phyloP scores from a whole-genome alignment of 2,113 vertebrate genomes.

The Hydropotes inermis region DNA sequence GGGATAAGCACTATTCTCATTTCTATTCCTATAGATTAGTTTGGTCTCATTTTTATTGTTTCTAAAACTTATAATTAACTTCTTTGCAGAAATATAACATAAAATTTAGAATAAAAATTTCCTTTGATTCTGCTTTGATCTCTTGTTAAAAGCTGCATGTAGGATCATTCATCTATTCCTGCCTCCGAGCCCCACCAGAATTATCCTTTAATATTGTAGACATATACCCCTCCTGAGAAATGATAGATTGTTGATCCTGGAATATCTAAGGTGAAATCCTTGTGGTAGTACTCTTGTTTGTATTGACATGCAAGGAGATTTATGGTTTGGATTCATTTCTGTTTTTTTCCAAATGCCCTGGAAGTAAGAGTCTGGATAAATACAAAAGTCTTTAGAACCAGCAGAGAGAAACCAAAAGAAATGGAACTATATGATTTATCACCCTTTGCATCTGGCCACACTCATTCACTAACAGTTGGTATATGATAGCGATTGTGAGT shows the following conservation, averaged over 20 bases:
- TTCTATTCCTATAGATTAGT: constrained; percentile 3
- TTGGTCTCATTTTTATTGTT: constrained; percentile 47
- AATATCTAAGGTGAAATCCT: constrained; percentile 2
- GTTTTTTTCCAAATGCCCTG: neutral
- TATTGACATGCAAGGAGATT: neutral
- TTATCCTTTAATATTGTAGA: constrained; percentile 38
- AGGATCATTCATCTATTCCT: neutral
- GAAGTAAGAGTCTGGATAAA: constrained; percentile 4
- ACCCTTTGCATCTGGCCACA: neutral
- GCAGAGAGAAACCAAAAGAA: constrained; percentile 30
- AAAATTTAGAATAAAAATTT: constrained; percentile 54
- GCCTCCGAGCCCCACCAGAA: neutral
- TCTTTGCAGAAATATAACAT: constrained; percentile 3
- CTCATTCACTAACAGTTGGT: constrained; percentile 30
- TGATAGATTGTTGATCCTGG: neutral
- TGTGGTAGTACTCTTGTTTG: constrained; percentile 4
- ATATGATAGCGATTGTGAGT: constrained; percentile 14
- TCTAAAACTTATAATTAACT: constrained; percentile 47
- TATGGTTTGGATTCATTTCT: neutral
- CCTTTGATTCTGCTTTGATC: constrained; percentile 12
- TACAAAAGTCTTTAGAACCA: constrained; percentile 25
- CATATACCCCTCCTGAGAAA: neutral
- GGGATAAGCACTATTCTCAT: neutral
- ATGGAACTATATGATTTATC: neutral
- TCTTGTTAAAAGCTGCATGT: constrained; percentile 36